These are phyloP conservation scores for Volucella inflata DNA, from an alignment of 2,888 invertebrate genomes.

Conservation along the genomic window DNA sequence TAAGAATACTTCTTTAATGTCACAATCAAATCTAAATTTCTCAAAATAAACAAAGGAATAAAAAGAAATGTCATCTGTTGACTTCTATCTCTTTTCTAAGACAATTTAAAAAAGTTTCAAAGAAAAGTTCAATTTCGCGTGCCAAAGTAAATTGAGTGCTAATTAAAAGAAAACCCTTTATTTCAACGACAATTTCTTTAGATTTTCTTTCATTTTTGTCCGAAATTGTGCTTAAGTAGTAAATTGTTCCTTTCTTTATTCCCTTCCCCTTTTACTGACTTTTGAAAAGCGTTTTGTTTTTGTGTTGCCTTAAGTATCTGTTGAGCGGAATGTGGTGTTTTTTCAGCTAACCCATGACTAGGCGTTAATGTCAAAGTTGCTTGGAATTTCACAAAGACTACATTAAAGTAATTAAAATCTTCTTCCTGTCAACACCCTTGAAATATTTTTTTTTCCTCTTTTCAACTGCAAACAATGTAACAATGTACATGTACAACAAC, in stretches of 20 bases:
- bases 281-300: slow-evolving; percentile 15
- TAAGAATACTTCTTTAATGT: too few relatives aligned
- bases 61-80: slow-evolving; percentile 21
- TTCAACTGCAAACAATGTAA: background rate
- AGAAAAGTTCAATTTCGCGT: slow-evolving; percentile 50
- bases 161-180: slow-evolving; percentile 53
- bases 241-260: slow-evolving; percentile 1
- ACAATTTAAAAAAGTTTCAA: slow-evolving; percentile 26
- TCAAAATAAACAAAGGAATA: background rate
- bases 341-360: slow-evolving; percentile 8
- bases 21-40: too few relatives aligned
- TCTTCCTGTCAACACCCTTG: slow-evolving; percentile 25
- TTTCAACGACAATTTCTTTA: slow-evolving; percentile 18
- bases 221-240: slow-evolving; percentile 2
- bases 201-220: slow-evolving; percentile 18
- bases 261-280: background rate
- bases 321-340: slow-evolving; percentile 9
- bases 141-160: slow-evolving; percentile 57
- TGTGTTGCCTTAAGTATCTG: slow-evolving; percentile 12
- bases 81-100: background rate
- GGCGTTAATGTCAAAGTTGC: slow-evolving; percentile 35
- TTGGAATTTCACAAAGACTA: slow-evolving; percentile 25
- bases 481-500: slow-evolving; percentile 4
- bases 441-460: background rate
- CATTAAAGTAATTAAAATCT: slow-evolving; percentile 58